Evolutionary conservation across 2,797 vertebrate genomes (phyloP), one percentile per base, ranked within the genome.

Genomic region (Propithecus perrieri): DNA sequence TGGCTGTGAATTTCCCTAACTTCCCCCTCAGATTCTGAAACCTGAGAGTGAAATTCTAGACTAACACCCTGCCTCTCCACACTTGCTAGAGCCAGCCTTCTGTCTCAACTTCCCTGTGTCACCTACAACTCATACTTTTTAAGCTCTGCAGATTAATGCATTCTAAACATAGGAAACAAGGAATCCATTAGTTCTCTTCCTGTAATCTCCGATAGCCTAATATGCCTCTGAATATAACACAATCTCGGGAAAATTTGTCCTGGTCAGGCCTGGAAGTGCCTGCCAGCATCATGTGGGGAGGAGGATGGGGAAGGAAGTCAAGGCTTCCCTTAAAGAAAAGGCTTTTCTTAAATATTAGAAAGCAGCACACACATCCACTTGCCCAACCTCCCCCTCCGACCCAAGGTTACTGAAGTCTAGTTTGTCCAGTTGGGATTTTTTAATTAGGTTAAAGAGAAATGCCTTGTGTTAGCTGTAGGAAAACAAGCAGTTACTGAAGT

Each of bases 401-500:
- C 55, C 20, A 63, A 85, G 65, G 13, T 75, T 59, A 48, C 57
- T 8, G 28, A 76, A 43, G 61, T 55, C 35, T 85, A 17, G 0
- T 78, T 69, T 15, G 43, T 72, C 48, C 65, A 59, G 76, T 20
- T 74, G 63, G 57, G 74, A 30, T 41, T 78, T 78, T 79, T 30
- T 41, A 41, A 78, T 65, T 76, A 53, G 43, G 59, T 87, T 72
- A 35, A 71, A 63, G 24, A 84, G 78, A 81, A 92, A 75, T n/a
- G 74, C 26, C 35, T 41, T 59, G 26, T 59, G 22, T 81, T 65
- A 63, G 7, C 20, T 46, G 33, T 48, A 92, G n/a, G 78, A 65
- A 91, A 85, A 26, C 20, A 59, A 83, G n/a, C 79, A 76, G 65
- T 80, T 78, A 74, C 22, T 59, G 35, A 92, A 84, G 41, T 30